Percentiles rank a stretch among this genome's conserved stretches.
Evolutionary conservation across 2,797 vertebrate species (phyloP).

Genomic region (Pantherophis alleghaniensis): DNA sequence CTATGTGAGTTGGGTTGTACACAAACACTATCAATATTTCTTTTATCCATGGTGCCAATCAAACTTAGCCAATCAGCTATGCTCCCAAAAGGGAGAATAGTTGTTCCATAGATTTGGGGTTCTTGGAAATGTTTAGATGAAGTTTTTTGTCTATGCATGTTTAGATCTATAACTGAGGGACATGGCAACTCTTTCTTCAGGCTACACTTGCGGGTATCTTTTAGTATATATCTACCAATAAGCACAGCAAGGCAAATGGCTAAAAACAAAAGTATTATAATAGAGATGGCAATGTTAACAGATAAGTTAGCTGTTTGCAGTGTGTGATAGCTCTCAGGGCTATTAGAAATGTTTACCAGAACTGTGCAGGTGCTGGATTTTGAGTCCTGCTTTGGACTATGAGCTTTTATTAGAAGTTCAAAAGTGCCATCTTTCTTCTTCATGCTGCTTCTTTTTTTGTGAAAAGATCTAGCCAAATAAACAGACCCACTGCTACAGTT

Average conservation of each 20-base stretch:
- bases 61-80: constrained; percentile 69
- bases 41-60: constrained; percentile 63
- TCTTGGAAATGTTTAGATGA: constrained; percentile 65
- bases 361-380: constrained; percentile 79
- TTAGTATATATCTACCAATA: constrained; percentile 77
- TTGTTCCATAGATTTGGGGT: constrained; percentile 32
- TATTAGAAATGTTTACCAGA: constrained; percentile 83
- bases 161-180: constrained; percentile 58
- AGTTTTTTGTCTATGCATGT: constrained; percentile 36
- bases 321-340: constrained; percentile 62
- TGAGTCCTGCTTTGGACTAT: constrained; percentile 81
- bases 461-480: constrained; percentile 75
- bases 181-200: constrained; percentile 65
- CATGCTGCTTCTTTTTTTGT: constrained; percentile 66
- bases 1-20: constrained; percentile 81
- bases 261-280: constrained; percentile 78
- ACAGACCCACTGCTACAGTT: constrained; percentile 83
- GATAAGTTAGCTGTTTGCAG: constrained; percentile 71
- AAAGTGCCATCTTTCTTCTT: constrained; percentile 64
- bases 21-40: constrained; percentile 62
- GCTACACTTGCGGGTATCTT: constrained; percentile 59
- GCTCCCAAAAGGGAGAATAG: constrained; percentile 44
- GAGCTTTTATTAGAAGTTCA: constrained; percentile 81
- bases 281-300: constrained; percentile 74
- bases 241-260: constrained; percentile 72